These are phyloP conservation scores for Mobula hypostoma DNA, from an alignment of 2,113 vertebrate species.

Conservation along the genomic window DNA sequence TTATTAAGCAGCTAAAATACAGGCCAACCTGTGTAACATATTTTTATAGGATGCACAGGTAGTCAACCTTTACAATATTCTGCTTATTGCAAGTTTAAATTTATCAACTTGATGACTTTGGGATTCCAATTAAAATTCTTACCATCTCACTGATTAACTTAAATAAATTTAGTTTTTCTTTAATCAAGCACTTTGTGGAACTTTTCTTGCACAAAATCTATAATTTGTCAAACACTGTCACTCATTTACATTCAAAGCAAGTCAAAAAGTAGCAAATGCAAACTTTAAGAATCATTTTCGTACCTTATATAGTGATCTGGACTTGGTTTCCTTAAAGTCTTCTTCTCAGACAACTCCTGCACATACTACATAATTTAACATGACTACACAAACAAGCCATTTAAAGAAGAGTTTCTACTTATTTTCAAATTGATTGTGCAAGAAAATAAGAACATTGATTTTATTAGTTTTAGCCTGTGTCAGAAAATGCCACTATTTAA, in stretches of 20 bases:
- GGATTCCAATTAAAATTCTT: not conserved
- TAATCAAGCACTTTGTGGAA: not conserved
- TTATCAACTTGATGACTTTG: not conserved
- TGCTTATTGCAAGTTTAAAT: not conserved
- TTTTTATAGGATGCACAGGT: not conserved
- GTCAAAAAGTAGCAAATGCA: not conserved
- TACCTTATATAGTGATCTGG: conserved; percentile 11
- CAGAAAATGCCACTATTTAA: not conserved
- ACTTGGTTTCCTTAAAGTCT: conserved; percentile 19
- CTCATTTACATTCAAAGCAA: not conserved
- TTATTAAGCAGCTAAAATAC: not conserved
- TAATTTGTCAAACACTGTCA: not conserved
- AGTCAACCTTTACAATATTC: not conserved
- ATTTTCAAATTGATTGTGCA: not conserved
- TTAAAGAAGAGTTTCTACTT: not conserved
- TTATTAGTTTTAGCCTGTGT: not conserved
- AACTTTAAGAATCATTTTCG: not conserved
- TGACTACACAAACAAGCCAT: not conserved
- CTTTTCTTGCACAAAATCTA: not conserved
- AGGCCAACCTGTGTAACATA: not conserved
- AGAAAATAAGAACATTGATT: not conserved
- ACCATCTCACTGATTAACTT: not conserved
- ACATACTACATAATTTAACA: conserved; percentile 15
- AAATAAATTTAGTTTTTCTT: too few relatives aligned
- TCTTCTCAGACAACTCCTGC: not conserved